Evolutionary conservation across 2,113 vertebrate species (phyloP).

Genomic region (Lanius collurio): DNA sequence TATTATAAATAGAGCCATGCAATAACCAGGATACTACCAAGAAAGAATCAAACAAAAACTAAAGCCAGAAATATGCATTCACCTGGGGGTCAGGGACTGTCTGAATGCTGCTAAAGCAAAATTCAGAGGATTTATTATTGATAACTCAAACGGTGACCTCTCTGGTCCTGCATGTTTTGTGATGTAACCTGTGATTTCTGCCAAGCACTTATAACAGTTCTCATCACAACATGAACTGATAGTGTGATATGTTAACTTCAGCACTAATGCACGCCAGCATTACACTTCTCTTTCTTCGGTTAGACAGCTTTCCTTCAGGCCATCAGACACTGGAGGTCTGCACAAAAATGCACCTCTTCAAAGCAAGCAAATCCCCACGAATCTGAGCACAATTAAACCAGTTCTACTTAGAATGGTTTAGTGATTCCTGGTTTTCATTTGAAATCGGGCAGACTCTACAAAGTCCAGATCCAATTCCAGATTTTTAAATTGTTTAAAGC

Average conservation of each 20-base stretch:
- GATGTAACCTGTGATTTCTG: slow-evolving; percentile 58
- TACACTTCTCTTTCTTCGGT: slow-evolving; percentile 46
- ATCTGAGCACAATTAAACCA: neutral
- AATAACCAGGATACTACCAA: neutral
- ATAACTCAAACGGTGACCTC: slow-evolving; percentile 38
- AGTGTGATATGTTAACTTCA: slow-evolving; percentile 60
- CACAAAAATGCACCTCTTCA: slow-evolving; percentile 20
- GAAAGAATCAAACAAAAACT: neutral
- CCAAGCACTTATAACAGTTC: slow-evolving; percentile 51
- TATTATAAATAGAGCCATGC: neutral
- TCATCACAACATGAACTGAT: slow-evolving; percentile 61
- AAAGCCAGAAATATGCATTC: neutral
- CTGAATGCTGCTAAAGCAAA: neutral
- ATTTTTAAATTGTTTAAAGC: neutral
- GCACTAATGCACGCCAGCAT: slow-evolving; percentile 45
- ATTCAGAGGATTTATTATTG: slow-evolving; percentile 37
- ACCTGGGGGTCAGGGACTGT: neutral
- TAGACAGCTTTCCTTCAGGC: slow-evolving; percentile 62
- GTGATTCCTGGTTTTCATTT: neutral
- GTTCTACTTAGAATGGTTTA: neutral
- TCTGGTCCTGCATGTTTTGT: slow-evolving; percentile 32
- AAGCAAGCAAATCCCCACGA: neutral
- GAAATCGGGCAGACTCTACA: neutral
- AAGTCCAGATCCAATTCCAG: neutral
- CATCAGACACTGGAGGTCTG: slow-evolving; percentile 29